These are phyloP conservation scores for Apocrypta bakeri DNA, from an alignment of 1,140 invertebrate species.

Conservation along the genomic window DNA sequence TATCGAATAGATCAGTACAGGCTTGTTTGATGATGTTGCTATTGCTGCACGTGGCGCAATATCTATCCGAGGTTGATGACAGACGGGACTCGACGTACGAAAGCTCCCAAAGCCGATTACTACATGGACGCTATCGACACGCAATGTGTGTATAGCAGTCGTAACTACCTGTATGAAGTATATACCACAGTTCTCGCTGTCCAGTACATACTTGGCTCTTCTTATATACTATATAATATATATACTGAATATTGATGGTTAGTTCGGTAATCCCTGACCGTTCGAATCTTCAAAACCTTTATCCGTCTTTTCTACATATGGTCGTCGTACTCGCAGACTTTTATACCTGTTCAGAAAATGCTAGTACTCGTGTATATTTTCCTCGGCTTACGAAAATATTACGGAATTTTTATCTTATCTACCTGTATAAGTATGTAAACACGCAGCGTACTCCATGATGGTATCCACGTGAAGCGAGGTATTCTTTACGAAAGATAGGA, in stretches of 20 bases:
- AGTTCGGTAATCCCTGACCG: too few relatives aligned
- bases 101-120: constrained; percentile 34
- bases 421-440: constrained; percentile 17
- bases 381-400: not conserved
- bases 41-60: not conserved
- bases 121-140: constrained; percentile 1
- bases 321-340: not conserved
- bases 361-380: not conserved
- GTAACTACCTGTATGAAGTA: not conserved
- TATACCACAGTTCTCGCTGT: not conserved
- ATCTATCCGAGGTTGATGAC: not conserved
- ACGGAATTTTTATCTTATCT: constrained; percentile 35
- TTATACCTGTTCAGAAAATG: not conserved
- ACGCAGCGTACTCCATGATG: constrained; percentile 17
- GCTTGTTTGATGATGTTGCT: not conserved
- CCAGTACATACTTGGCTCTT: not conserved
- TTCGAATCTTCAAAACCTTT: not conserved
- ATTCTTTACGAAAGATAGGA: not conserved
- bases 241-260: too few relatives aligned
- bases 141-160: not conserved
- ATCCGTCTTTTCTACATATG: not conserved
- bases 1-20: not conserved
- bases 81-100: constrained; percentile 10
- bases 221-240: not conserved
- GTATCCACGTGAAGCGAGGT: not conserved